These are phyloP conservation scores for Drosophila histrio DNA, from an alignment of 2,888 invertebrate species.

Conservation along the genomic window DNA sequence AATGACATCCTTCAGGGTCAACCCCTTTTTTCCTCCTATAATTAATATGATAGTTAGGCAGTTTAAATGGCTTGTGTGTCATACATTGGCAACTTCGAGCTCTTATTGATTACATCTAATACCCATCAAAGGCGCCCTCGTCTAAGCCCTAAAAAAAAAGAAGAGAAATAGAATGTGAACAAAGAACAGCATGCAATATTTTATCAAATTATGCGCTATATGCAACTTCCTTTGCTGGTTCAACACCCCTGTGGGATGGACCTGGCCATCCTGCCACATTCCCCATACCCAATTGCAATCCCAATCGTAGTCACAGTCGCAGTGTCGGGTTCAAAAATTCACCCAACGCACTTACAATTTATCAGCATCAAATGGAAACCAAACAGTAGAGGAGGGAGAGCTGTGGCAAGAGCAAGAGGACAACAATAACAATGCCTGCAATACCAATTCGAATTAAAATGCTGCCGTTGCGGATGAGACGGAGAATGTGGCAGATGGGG, in stretches of 20 bases:
- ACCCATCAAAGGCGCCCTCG: conserved; percentile 58
- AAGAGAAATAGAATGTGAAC: conserved; percentile 5
- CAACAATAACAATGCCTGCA: conserved; percentile 67
- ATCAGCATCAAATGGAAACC: conserved; percentile 79
- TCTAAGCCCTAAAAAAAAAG: neutral
- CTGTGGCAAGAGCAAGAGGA: conserved; percentile 38
- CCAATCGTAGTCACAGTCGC: conserved; percentile 13
- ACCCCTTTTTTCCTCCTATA: conserved; percentile 3
- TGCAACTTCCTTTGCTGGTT: conserved; percentile 66
- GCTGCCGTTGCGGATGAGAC: conserved; percentile 59
- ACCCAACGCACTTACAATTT: conserved; percentile 74
- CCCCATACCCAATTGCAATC: conserved; percentile 5
- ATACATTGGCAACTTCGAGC: conserved; percentile 22
- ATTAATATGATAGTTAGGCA: conserved; percentile 23
- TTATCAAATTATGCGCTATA: conserved; percentile 74
- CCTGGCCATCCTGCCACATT: conserved; percentile 16
- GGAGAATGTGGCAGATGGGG: conserved; percentile 3
- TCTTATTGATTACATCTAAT: conserved; percentile 73
- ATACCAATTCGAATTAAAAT: conserved; percentile 78
- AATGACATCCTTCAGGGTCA: neutral
- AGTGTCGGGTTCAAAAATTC: conserved; percentile 28
- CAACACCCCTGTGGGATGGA: conserved; percentile 58
- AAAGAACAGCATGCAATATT: conserved; percentile 70
- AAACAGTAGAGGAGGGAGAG: conserved; percentile 42
- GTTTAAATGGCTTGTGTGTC: conserved; percentile 17